Percentiles rank a stretch among this genome's conserved stretches.
Evolutionary conservation across 2,113 vertebrate species (phyloP).

Genomic region (Hypocryptadius cinnamomeus): DNA sequence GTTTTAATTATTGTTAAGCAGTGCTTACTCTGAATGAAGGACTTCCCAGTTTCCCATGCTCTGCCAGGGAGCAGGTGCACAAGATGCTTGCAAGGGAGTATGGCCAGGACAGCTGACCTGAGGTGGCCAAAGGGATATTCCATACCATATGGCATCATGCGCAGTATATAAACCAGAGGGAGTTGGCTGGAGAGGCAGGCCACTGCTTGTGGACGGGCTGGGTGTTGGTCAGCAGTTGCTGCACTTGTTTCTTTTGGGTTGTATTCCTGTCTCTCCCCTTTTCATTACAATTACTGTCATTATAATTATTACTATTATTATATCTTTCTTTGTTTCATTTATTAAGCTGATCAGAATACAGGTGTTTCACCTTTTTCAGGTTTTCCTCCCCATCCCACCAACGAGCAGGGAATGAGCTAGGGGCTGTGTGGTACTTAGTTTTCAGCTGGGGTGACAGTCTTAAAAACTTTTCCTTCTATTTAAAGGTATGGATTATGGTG

Average conservation of each 20-base stretch:
- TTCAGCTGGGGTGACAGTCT: not conserved
- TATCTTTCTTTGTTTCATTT: not conserved
- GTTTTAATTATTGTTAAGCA: not conserved
- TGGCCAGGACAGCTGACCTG: not conserved
- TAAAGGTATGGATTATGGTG: not conserved
- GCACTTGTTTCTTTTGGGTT: not conserved
- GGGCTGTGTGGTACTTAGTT: not conserved
- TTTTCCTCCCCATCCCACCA: not conserved
- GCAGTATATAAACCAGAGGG: not conserved
- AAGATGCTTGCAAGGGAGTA: not conserved
- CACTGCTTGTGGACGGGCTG: accelerated
- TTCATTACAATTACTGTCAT: not conserved
- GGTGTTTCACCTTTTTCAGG: not conserved
- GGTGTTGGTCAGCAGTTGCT: not conserved
- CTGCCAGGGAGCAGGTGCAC: not conserved
- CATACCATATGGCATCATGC: not conserved
- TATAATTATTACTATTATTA: not conserved
- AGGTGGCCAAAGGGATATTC: not conserved
- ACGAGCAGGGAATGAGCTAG: not conserved
- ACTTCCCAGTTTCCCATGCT: not conserved
- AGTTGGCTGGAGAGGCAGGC: not conserved
- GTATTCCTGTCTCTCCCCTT: not conserved
- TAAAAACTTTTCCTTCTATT: not conserved
- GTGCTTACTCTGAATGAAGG: not conserved
- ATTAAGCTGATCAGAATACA: not conserved